Evolutionary conservation across 2,797 vertebrate genomes (phyloP).

Genomic region (Gymnocypris eckloni): DNA sequence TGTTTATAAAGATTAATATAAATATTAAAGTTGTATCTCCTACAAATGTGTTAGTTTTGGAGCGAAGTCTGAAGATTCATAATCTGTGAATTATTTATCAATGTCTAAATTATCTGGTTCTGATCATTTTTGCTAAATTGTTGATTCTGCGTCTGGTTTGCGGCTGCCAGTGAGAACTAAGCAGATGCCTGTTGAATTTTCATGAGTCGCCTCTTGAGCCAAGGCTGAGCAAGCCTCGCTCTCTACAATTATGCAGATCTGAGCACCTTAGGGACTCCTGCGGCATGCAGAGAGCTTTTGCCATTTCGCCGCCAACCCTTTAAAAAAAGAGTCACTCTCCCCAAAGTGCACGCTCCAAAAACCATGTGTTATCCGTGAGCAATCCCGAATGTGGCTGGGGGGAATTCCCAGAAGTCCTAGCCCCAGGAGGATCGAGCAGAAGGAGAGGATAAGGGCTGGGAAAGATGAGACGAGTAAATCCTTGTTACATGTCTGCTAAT

Average conservation of each 20-base stretch:
- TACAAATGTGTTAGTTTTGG: slow-evolving; percentile 22
- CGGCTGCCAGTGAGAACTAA: slow-evolving; percentile 35
- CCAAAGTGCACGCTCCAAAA: background rate
- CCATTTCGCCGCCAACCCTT: slow-evolving; percentile 11
- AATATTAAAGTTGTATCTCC: too few relatives aligned
- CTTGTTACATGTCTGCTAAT: slow-evolving; percentile 78
- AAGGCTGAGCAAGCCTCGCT: slow-evolving; percentile 41
- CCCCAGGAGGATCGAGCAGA: slow-evolving; percentile 39
- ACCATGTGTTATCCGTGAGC: slow-evolving; percentile 46
- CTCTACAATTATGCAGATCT: slow-evolving; percentile 63
- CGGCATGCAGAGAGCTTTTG: slow-evolving; percentile 18
- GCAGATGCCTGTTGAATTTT: slow-evolving; percentile 61
- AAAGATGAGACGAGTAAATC: slow-evolving; percentile 74
- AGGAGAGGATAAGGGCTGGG: slow-evolving; percentile 25
- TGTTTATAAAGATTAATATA: too few relatives aligned
- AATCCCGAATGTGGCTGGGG: slow-evolving; percentile 29
- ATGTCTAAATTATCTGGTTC: slow-evolving; percentile 50
- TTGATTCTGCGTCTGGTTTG: slow-evolving; percentile 52
- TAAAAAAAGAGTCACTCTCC: slow-evolving; percentile 15
- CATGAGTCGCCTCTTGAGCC: slow-evolving; percentile 61
- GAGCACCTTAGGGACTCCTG: slow-evolving; percentile 49
- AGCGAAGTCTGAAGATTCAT: background rate
- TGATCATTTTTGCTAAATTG: slow-evolving; percentile 56
- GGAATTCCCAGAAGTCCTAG: slow-evolving; percentile 55
- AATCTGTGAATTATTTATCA: slow-evolving; percentile 48